Evolutionary conservation across 1,140 invertebrate species (phyloP).

Genomic region (Scylla paramamosain): DNA sequence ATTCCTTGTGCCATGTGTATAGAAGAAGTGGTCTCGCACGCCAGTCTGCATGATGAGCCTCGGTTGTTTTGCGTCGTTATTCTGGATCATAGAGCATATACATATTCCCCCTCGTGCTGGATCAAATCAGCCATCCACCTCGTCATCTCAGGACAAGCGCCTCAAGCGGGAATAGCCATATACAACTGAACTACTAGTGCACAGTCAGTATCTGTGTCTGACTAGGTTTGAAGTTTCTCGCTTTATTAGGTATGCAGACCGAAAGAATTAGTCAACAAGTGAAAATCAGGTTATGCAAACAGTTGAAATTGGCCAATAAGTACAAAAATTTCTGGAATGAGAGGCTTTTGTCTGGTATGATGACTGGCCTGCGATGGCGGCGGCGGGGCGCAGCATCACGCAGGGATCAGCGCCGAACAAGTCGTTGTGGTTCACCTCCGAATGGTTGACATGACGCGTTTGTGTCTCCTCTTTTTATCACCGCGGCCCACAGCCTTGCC

Average conservation of each 20-base stretch:
- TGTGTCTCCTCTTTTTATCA: conserved; percentile 46
- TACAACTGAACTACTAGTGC: too few species aligned
- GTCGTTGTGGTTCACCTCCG: conserved; percentile 34
- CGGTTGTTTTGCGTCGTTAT: not conserved
- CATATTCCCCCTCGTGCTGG: too few species aligned
- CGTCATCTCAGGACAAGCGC: too few species aligned
- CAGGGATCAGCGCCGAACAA: conserved; percentile 25
- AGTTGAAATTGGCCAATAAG: not conserved
- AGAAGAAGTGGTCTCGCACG: not conserved
- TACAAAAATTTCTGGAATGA: not conserved
- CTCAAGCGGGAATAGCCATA: too few species aligned
- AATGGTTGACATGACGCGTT: conserved; percentile 46
- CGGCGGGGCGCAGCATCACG: not conserved
- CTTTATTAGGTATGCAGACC: not conserved
- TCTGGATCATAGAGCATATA: not conserved
- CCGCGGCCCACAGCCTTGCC: not conserved
- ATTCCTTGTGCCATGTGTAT: not conserved
- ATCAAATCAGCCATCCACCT: too few species aligned
- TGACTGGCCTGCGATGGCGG: not conserved
- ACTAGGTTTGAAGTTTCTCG: not conserved
- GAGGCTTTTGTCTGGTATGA: conserved; percentile 10
- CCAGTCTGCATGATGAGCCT: not conserved
- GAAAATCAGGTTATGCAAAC: not conserved
- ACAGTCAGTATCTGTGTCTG: too few species aligned
- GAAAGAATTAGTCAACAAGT: not conserved